Percentiles rank a stretch among this genome's conserved stretches.
These are phyloP conservation scores for Struthio camelus DNA, from an alignment of 2,113 vertebrate genomes.

Conservation along the genomic window DNA sequence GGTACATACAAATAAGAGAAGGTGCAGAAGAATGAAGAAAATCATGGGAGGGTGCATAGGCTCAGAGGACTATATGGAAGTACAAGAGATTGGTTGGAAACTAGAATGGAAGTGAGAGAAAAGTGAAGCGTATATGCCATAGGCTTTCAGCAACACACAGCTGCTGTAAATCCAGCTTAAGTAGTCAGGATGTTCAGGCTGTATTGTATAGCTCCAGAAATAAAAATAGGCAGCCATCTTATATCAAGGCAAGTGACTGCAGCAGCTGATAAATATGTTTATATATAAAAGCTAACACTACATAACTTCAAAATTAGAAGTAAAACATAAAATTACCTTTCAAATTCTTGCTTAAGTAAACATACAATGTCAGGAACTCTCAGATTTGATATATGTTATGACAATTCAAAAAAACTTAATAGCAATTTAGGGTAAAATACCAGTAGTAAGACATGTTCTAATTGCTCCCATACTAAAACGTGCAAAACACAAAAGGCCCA, in stretches of 20 bases:
- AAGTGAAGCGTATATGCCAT: neutral
- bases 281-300: neutral
- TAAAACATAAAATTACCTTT: neutral
- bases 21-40: neutral
- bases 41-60: neutral
- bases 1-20: neutral
- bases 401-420: neutral
- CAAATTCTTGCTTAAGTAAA: neutral
- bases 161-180: neutral
- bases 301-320: neutral
- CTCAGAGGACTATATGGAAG: neutral
- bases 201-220: neutral
- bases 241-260: neutral
- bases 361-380: neutral
- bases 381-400: neutral
- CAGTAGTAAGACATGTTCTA: neutral
- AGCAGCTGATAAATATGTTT: neutral
- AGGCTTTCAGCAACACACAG: neutral
- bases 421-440: neutral
- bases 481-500: neutral
- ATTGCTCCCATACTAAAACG: neutral
- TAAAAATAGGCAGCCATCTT: neutral
- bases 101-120: neutral
- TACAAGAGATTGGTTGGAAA: neutral
- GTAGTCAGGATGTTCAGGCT: neutral